phyloP scores from a whole-genome alignment of 1,140 invertebrate genomes.

The Stegodyphus mimosarum region DNA sequence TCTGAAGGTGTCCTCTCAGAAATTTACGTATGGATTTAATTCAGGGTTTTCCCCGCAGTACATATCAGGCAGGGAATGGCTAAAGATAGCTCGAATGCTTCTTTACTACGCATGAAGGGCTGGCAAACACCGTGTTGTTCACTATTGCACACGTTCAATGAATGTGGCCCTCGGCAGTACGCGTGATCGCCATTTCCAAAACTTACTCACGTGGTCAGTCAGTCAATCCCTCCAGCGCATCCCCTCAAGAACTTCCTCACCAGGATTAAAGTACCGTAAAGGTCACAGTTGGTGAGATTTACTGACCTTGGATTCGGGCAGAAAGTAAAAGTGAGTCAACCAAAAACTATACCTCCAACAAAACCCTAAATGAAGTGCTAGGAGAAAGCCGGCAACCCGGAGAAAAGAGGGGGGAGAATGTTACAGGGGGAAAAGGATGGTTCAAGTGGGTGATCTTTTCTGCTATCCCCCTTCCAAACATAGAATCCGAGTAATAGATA shows the following conservation, averaged over 20 bases:
- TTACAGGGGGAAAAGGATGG: not conserved
- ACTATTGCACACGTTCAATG: too few species aligned
- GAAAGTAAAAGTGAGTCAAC: not conserved
- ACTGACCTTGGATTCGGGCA: conserved; percentile 9
- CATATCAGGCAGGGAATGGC: too few species aligned
- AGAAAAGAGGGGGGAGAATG: not conserved
- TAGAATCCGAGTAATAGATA: not conserved
- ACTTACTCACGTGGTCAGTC: too few species aligned
- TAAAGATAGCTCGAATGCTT: too few species aligned
- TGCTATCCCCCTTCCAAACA: not conserved
- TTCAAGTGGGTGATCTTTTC: conserved; percentile 12
- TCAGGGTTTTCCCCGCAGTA: too few species aligned
- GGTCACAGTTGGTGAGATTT: conserved; percentile 27
- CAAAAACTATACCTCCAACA: not conserved
- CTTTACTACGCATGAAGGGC: too few species aligned
- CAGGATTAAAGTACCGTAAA: conserved; percentile 33
- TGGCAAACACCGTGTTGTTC: too few species aligned
- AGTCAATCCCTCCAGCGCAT: not conserved
- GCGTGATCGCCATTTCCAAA: too few species aligned
- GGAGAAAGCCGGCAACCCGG: not conserved
- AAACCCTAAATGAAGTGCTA: not conserved
- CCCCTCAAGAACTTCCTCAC: not conserved
- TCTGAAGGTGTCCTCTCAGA: too few species aligned
- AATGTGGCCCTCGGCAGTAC: too few species aligned
- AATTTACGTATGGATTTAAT: too few species aligned